Percentiles rank a stretch among this genome's conserved stretches.
phyloP scores from a whole-genome alignment of 2,888 invertebrate species.

The Harmothoe impar region DNA sequence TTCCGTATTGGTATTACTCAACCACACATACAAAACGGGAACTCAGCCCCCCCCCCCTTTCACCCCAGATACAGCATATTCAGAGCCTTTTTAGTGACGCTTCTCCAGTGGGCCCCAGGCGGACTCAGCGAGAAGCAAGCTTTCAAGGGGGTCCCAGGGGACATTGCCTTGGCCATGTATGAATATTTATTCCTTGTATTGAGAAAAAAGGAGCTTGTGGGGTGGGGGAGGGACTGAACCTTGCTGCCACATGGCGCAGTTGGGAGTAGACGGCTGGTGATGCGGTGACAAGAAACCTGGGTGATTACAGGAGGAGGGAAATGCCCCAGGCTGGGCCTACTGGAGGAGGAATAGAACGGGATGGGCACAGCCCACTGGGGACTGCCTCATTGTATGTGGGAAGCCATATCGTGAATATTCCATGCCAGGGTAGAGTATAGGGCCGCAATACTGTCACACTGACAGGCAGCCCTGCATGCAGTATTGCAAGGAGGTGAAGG shows the following conservation, averaged over 20 bases:
- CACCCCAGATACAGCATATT: neutral
- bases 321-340: neutral
- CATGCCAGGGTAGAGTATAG: neutral
- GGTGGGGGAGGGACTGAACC: neutral
- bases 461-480: too few species aligned
- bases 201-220: neutral
- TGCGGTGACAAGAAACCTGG: neutral
- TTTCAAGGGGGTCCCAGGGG: conserved; percentile 30
- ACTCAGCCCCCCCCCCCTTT: too few species aligned
- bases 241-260: neutral
- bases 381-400: neutral
- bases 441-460: neutral
- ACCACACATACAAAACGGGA: too few species aligned
- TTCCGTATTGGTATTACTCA: too few species aligned
- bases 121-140: neutral
- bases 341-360: neutral
- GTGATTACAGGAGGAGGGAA: conserved; percentile 28
- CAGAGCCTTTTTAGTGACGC: conserved; percentile 26
- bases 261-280: neutral
- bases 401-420: neutral
- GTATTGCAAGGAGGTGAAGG: too few species aligned
- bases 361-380: neutral
- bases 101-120: neutral
- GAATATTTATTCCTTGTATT: conserved; percentile 52
- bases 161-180: conserved; percentile 12